Evolutionary conservation across 2,888 invertebrate species (phyloP).

Genomic region (Galerucella pusilla): DNA sequence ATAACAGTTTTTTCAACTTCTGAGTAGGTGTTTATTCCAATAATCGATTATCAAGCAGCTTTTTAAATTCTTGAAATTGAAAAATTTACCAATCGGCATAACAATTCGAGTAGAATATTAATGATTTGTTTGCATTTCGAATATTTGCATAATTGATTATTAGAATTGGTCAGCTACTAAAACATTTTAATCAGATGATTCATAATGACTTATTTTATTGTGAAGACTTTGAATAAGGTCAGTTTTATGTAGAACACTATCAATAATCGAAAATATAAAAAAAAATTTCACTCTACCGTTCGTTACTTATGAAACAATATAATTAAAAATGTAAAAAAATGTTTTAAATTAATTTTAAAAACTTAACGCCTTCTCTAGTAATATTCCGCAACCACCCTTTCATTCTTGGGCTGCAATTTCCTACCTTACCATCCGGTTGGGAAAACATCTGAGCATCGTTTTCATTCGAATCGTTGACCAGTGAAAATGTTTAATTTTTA

Average conservation of each 20-base stretch:
- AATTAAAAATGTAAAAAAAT: not conserved
- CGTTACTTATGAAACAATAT: not conserved
- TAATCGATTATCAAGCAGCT: not conserved
- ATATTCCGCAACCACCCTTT: no score
- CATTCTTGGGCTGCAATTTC: no score
- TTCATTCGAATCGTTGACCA: no score
- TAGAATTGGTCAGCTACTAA: not conserved
- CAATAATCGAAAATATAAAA: not conserved
- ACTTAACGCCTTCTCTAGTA: no score
- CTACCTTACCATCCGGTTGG: no score
- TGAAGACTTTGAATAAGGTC: not conserved
- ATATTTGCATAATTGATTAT: conserved; percentile 2
- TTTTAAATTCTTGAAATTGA: not conserved
- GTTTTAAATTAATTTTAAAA: no score
- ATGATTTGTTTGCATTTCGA: not conserved
- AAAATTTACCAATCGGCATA: not conserved
- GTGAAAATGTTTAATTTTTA: no score
- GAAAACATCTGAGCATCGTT: no score
- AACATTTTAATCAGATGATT: not conserved
- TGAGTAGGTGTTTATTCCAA: not conserved
- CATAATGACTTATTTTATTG: not conserved
- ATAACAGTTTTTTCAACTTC: not conserved
- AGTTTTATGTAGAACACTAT: not conserved
- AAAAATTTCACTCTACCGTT: not conserved
- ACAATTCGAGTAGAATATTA: not conserved